phyloP scores from a whole-genome alignment of 2,888 invertebrate species.

The Eurois occulta region DNA sequence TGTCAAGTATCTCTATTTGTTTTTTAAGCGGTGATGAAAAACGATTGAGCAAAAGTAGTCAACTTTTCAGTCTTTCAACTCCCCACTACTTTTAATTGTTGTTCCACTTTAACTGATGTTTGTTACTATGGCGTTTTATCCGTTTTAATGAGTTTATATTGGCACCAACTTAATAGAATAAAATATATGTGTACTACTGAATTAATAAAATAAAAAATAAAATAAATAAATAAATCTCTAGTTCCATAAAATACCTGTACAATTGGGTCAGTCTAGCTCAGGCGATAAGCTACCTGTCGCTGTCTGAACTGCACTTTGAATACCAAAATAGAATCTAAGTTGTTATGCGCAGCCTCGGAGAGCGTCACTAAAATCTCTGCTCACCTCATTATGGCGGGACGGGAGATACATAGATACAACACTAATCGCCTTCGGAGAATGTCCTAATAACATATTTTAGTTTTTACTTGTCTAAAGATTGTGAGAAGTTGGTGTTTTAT shows the following conservation, averaged over 20 bases:
- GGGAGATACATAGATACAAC: slow-evolving; percentile 53
- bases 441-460: slow-evolving; percentile 35
- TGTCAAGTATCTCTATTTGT: neutral
- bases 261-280: slow-evolving; percentile 39
- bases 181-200: too few relatives aligned
- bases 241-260: slow-evolving; percentile 23
- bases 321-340: slow-evolving; percentile 48
- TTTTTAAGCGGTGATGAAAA: neutral
- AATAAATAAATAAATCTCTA: too few relatives aligned
- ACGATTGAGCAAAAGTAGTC: neutral
- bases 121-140: neutral
- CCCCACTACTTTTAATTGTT: neutral
- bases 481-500: neutral
- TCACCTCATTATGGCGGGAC: slow-evolving; percentile 41
- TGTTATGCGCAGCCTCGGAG: slow-evolving; percentile 28
- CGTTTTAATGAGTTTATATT: too few relatives aligned
- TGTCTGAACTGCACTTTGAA: slow-evolving; percentile 46
- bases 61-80: neutral
- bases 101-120: neutral
- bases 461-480: neutral
- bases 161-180: too few relatives aligned
- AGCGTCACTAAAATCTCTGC: slow-evolving; percentile 36
- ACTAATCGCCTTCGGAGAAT: slow-evolving; percentile 29
- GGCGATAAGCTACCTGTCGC: slow-evolving; percentile 41
- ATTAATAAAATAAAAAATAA: too few relatives aligned